Evolutionary conservation across 2,113 vertebrate species (phyloP).

Genomic region (Megaceryle maxima): DNA sequence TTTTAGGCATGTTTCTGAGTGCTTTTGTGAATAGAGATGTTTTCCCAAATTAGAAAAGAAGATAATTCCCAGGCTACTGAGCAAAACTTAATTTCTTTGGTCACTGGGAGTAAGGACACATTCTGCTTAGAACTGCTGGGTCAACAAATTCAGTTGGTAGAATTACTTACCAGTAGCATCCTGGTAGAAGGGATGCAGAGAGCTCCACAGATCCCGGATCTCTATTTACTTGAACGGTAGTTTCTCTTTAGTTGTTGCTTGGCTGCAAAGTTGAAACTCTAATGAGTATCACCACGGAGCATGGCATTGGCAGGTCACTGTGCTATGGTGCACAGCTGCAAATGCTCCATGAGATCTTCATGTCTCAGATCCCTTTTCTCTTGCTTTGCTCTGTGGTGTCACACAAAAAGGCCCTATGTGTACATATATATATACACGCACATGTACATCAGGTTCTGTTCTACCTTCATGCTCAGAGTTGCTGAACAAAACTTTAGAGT

Average conservation of each 20-base stretch:
- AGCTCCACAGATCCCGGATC: background rate
- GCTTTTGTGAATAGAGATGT: background rate
- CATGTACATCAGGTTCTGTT: background rate
- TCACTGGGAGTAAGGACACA: rapidly evolving
- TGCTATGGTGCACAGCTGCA: background rate
- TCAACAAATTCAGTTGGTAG: background rate
- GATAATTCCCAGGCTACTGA: background rate
- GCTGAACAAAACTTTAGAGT: background rate
- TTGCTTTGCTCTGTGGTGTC: background rate
- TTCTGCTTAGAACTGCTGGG: background rate
- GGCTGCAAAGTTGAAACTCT: background rate
- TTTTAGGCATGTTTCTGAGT: background rate
- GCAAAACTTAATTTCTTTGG: background rate
- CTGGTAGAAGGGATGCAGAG: background rate
- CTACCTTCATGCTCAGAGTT: background rate
- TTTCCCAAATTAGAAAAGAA: background rate
- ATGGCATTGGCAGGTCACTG: background rate
- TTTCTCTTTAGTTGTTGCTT: background rate
- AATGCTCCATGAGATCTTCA: background rate
- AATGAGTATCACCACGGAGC: background rate
- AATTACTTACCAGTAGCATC: background rate
- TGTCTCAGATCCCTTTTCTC: background rate
- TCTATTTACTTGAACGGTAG: background rate
- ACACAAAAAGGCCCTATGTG: background rate
- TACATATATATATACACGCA: background rate